Evolutionary conservation across 2,888 invertebrate species (phyloP), one percentile per base, ranked within the genome.

Genomic region (Leptinotarsa peninsularis): DNA sequence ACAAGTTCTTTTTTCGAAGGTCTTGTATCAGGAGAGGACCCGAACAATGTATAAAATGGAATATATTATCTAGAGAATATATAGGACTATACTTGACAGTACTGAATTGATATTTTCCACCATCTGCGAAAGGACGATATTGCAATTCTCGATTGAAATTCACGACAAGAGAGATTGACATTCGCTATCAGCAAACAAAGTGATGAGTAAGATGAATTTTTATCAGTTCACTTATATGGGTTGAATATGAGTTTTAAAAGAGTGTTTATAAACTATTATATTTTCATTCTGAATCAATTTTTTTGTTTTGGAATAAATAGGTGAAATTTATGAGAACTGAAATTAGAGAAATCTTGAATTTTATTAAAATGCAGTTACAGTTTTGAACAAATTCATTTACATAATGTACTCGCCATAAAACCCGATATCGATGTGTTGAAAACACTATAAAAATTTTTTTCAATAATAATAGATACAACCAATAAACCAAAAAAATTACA

Each of bases 71-170:
- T 43, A 23, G 7, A 10, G 69, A 70, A 70, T 69, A 33, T 43
- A 43, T 69, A 33, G 33, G 33, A 33, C 33, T 43, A 17, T 33
- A 54, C 54, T 54, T 43, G 69, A 69, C 69, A 69, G 18, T n/a
- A 33, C n/a, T 56, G 43, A 69, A 69, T 69, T 56, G 69, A 69
- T 56, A 69, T 56, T 33, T 69, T 69, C 43, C 69, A 43, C 54
- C 54, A 27, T 69, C 43, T 43, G 63, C n/a, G 43, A 43, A 33
- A 18, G 43, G 43, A 63, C 4, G 63, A n/a, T 17, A 63, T 63
- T 33, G 17, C 17, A n/a, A 63, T 63, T n/a, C 33, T 43, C n/a
- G 33, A 33, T 63, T 63, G 15, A 17, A 63, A 63, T n/a, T 63
- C 63, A 15, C 33, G 63, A 10, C 5, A 33, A 63, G 15, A 63